phyloP scores from a whole-genome alignment of 2,888 invertebrate genomes.

The Zaprionus obscuricornis region DNA sequence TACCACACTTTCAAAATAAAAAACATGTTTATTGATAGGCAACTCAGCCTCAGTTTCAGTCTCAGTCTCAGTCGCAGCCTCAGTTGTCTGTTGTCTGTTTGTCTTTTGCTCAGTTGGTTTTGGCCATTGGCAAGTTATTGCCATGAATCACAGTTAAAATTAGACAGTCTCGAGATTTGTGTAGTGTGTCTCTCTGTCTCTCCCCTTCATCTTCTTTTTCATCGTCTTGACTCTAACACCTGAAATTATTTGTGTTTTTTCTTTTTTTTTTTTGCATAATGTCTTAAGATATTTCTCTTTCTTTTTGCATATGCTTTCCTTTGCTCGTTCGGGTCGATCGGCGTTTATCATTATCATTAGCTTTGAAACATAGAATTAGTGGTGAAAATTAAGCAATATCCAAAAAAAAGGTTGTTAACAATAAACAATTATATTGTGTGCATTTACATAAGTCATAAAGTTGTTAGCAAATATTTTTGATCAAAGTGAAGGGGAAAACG shows the following conservation, averaged over 20 bases:
- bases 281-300: constrained; percentile 28
- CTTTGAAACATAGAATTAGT: constrained; percentile 53
- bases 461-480: neutral
- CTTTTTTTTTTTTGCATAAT: constrained; percentile 61
- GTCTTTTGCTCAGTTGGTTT: constrained; percentile 35
- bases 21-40: constrained; percentile 39
- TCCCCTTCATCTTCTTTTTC: neutral
- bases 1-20: constrained; percentile 59
- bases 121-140: constrained; percentile 48
- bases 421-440: constrained; percentile 48
- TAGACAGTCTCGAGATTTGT: constrained; percentile 50
- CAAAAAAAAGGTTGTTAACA: constrained; percentile 32
- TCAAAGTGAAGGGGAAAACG: constrained; percentile 65
- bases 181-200: constrained; percentile 1
- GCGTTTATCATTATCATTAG: constrained; percentile 42
- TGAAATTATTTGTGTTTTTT: constrained; percentile 12
- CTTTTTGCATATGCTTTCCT: constrained; percentile 23
- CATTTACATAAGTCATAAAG: constrained; percentile 60
- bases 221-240: neutral
- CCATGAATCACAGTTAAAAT: constrained; percentile 70
- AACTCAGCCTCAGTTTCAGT: too few species aligned
- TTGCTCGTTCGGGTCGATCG: constrained; percentile 10
- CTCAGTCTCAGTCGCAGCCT: too few species aligned
- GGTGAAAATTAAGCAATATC: constrained; percentile 65
- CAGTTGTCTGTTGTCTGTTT: constrained; percentile 1